phyloP scores from a whole-genome alignment of 2,113 vertebrate species.

The Sialia sialis region DNA sequence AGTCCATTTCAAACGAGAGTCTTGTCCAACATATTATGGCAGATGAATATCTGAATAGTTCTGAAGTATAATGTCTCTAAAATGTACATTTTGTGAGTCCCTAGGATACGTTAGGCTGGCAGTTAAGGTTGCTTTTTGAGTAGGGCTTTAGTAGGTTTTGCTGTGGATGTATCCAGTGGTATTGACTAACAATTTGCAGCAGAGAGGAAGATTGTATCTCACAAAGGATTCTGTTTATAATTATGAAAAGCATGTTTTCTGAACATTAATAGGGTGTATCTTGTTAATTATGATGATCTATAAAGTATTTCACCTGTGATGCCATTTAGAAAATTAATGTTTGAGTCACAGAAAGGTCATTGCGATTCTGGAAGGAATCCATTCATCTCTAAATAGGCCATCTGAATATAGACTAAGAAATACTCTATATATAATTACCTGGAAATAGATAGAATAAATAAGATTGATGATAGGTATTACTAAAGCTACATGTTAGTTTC shows the following conservation, averaged over 20 bases:
- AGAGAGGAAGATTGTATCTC: not conserved
- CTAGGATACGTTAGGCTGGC: not conserved
- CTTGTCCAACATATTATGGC: not conserved
- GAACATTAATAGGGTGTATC: not conserved
- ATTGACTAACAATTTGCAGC: not conserved
- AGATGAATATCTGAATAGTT: not conserved
- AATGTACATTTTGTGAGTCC: not conserved
- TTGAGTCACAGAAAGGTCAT: constrained; percentile 47
- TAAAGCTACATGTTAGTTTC: not conserved
- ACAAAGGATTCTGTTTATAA: not conserved
- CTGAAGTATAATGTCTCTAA: not conserved
- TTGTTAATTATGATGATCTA: constrained; percentile 40
- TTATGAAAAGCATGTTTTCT: constrained; percentile 25
- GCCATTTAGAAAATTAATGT: constrained; percentile 49
- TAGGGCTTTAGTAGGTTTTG: not conserved
- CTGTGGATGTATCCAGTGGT: not conserved
- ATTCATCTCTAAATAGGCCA: constrained; percentile 33
- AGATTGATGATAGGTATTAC: constrained; percentile 21
- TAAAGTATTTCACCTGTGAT: constrained; percentile 43
- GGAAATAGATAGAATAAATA: constrained; percentile 42
- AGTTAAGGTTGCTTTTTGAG: not conserved
- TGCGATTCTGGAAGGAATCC: constrained; percentile 14
- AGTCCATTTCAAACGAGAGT: not conserved
- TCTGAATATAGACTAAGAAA: constrained; percentile 3
- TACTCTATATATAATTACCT: constrained; percentile 39